Evolutionary conservation across 2,797 vertebrate species (phyloP), one percentile per base, ranked within the genome.

Genomic region (Eulemur mongoz): DNA sequence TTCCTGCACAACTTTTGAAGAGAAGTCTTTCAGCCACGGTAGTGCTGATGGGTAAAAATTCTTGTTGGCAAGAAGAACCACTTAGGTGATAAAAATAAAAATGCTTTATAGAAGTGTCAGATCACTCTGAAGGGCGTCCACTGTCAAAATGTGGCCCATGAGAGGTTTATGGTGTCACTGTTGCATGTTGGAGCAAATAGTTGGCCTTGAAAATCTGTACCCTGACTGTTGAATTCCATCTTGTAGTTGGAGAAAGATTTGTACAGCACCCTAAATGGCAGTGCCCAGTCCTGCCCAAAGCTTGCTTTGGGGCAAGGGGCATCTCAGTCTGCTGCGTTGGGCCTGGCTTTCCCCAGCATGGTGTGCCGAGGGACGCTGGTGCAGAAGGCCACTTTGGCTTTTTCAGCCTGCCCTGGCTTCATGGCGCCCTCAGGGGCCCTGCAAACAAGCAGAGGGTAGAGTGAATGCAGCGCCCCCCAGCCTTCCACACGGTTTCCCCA

Each of bases 401-500:
- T 96, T 7, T 83, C 83, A 91, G 97, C 50, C 38, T 85, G 97
- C 88, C 75, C 97, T 5, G 96, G 94, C 89, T 97, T 98, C 81
- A 61, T 78, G 40, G 97, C 79, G 80, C 98, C 97, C 91, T 99
- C 97, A 1, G 98, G 98, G 83, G 95, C 96, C 96, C 98, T 99
- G 97, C 22, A 93, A 98, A 95, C 73, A 95, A 87, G 92, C 38
- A 57, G 95, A 91, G n/a, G 78, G 5, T 3, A 40, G 9, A 82
- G 54, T 97, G 81, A 95, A 40, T 5, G n/a, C 35, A 25, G 45
- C 2, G 32, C 13, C 81, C 32, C 78, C 59, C 0, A 0, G 80
- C 18, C 22, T 40, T 9, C 23, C 3, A 1, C 15, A 14, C 1
- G 1, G 43, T 7, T 35, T 13, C 63, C 9, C 4, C 35, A 10